phyloP scores from a whole-genome alignment of 2,113 vertebrate species.

The Egretta garzetta region DNA sequence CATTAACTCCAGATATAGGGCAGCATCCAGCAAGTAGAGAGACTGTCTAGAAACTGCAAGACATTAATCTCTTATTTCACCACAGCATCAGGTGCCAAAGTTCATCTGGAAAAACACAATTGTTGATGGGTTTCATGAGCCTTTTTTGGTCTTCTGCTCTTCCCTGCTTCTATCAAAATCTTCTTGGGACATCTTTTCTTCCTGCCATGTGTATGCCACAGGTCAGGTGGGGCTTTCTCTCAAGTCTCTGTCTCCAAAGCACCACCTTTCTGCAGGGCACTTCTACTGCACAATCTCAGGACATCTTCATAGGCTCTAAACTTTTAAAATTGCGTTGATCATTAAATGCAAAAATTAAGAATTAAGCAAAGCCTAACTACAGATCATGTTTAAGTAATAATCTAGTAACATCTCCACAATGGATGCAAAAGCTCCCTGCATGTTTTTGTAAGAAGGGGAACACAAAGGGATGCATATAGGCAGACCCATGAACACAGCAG shows the following conservation, averaged over 20 bases:
- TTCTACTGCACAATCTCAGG: neutral
- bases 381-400: neutral
- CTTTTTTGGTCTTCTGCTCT: neutral
- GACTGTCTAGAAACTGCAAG: neutral
- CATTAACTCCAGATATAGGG: neutral
- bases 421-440: neutral
- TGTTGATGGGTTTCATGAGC: neutral
- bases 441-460: neutral
- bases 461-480: neutral
- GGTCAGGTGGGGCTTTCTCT: neutral
- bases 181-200: neutral
- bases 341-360: neutral
- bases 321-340: neutral
- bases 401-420: neutral
- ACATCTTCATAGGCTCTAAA: neutral
- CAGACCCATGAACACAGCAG: neutral
- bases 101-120: neutral
- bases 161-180: neutral
- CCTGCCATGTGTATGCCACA: neutral
- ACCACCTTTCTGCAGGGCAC: neutral
- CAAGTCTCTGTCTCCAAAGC: neutral
- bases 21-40: neutral
- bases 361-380: neutral
- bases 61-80: neutral
- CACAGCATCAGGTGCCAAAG: neutral